Evolutionary conservation across 2,113 vertebrate species (phyloP).

Genomic region (Limnothrissa miodon): DNA sequence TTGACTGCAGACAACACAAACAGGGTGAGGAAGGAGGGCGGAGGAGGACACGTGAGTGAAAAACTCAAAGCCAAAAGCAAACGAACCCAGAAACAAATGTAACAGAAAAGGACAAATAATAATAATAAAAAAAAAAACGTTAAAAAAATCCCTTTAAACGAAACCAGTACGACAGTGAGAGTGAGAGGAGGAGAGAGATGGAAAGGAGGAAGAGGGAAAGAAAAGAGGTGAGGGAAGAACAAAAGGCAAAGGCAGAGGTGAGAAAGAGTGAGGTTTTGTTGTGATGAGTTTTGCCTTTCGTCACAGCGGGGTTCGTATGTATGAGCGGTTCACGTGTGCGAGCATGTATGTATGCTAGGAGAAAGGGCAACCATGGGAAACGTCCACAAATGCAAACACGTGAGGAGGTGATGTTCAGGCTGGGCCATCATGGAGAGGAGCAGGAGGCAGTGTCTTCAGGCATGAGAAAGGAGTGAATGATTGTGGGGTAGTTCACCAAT

Average conservation of each 20-base stretch:
- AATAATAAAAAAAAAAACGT: constrained; percentile 24
- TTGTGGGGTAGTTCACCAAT: neutral
- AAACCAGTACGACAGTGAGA: constrained; percentile 16
- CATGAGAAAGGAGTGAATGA: neutral
- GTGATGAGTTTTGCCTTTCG: neutral
- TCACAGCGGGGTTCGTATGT: neutral
- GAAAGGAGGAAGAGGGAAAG: constrained; percentile 40
- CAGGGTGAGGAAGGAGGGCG: constrained; percentile 78
- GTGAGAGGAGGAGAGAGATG: constrained; percentile 44
- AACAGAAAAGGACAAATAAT: constrained; percentile 36
- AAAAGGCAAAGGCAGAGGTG: neutral
- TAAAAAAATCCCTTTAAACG: constrained; percentile 20
- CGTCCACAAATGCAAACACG: neutral
- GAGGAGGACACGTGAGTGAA: constrained; percentile 29
- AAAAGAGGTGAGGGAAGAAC: too few relatives aligned
- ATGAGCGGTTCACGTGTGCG: neutral
- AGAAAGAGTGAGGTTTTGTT: constrained; percentile 1
- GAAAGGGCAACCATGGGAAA: neutral
- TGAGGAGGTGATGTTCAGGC: neutral
- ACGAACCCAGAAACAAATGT: constrained; percentile 33
- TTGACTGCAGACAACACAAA: constrained; percentile 97
- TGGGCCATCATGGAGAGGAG: constrained; percentile 6
- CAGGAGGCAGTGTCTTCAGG: neutral
- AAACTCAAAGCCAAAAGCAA: constrained; percentile 12
- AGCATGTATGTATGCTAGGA: neutral